Conservation (phyloP, 64 coral and sea anemone genomes). For the Acropora yongei region DNA sequence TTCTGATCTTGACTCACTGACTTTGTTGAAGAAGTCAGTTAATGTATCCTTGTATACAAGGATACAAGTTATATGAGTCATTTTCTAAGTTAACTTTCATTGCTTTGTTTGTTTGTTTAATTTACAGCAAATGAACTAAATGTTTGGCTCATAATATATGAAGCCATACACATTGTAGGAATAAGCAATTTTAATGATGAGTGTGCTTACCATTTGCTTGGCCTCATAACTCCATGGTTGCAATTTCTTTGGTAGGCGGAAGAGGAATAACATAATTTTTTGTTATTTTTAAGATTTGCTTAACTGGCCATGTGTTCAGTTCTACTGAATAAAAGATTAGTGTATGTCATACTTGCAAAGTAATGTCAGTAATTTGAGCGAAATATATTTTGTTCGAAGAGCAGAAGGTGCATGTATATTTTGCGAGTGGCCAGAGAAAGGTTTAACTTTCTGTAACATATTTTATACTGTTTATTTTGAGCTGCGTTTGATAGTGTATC, state of each 20-base stretch:
- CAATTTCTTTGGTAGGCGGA: conserved; percentile 11
- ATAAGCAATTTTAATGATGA: conserved; percentile 14
- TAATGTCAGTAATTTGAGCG: conserved; percentile 19
- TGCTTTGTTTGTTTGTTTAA: too few species aligned
- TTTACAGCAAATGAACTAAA: too few species aligned
- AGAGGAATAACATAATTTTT: conserved; percentile 8
- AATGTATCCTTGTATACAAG: conserved; percentile 29
- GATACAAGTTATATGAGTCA: too few species aligned
- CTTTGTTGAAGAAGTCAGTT: conserved; percentile 73
- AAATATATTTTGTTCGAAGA: conserved; percentile 14
- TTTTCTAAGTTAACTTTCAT: too few species aligned
- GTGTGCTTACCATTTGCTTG: conserved; percentile 9
- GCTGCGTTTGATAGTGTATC: conserved; percentile 32
- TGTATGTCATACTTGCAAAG: conserved; percentile 54
- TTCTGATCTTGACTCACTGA: conserved; percentile 71
- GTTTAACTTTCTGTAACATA: conserved; percentile 67
- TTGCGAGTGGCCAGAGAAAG: conserved; percentile 64
- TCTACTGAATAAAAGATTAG: conserved; percentile 30
- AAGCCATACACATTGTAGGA: not conserved
- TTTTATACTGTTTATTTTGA: conserved; percentile 57
- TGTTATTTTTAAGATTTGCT: too few species aligned
- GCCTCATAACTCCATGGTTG: not conserved
- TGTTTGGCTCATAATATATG: not conserved
- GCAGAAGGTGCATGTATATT: conserved; percentile 43
- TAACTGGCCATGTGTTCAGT: conserved; percentile 18